Evolutionary conservation across 2,888 invertebrate genomes (phyloP).

Genomic region (Therioaphis trifolii): DNA sequence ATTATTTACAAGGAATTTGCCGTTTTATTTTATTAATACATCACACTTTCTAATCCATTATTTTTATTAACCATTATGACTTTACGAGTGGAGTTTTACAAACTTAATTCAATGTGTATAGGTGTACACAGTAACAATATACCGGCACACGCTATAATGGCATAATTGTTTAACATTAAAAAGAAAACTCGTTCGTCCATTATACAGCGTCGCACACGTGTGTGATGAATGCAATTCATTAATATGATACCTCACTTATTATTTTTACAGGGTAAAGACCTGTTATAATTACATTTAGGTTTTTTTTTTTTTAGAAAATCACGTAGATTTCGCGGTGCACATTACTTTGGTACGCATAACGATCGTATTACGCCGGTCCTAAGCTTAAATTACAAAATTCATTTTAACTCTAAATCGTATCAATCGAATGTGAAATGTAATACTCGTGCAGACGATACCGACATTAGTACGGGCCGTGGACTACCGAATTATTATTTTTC

Average conservation of each 20-base stretch:
- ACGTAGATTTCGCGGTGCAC: background rate
- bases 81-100: background rate
- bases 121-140: slow-evolving; percentile 14
- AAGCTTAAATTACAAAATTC: too few relatives aligned
- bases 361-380: too few relatives aligned
- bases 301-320: background rate
- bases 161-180: slow-evolving; percentile 36
- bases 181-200: slow-evolving; percentile 19
- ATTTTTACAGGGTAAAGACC: background rate
- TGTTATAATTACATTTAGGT: background rate
- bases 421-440: too few relatives aligned
- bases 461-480: too few relatives aligned
- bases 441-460: too few relatives aligned
- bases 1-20: slow-evolving; percentile 19
- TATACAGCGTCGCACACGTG: background rate
- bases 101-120: background rate
- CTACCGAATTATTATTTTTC: too few relatives aligned
- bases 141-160: background rate
- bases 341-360: background rate
- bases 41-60: slow-evolving; percentile 55
- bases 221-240: background rate
- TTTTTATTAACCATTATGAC: background rate
- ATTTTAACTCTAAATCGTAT: too few relatives aligned
- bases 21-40: slow-evolving; percentile 13
- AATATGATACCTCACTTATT: background rate